A percentile compares a stretch with the other conserved stretches of the same genome.
Evolutionary conservation across 2,797 vertebrate genomes (phyloP).

Genomic region (Phataginus tetradactyla): DNA sequence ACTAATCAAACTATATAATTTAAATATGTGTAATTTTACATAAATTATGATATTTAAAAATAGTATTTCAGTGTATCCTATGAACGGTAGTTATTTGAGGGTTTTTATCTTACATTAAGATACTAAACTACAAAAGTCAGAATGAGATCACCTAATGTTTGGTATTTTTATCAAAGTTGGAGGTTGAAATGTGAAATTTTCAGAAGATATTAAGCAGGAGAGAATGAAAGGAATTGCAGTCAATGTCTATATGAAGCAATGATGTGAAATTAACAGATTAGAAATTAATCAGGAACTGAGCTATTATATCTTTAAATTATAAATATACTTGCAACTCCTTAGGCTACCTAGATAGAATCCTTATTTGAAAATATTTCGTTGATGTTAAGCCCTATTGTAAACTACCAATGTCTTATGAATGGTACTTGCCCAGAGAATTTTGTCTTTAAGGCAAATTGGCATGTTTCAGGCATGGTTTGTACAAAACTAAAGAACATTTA

Average conservation of each 20-base stretch:
- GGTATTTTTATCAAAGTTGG: background rate
- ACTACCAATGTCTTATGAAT: background rate
- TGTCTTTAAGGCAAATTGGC: background rate
- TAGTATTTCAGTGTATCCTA: background rate
- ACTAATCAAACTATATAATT: background rate
- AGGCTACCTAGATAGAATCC: background rate
- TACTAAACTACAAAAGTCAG: background rate
- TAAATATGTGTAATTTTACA: background rate
- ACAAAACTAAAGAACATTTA: background rate
- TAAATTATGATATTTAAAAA: background rate
- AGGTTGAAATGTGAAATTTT: background rate
- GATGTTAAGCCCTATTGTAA: background rate
- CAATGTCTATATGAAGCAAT: background rate
- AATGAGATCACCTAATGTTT: background rate
- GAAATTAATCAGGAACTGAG: background rate
- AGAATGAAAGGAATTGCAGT: background rate
- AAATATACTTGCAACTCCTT: background rate
- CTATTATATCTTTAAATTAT: background rate
- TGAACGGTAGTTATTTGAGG: background rate
- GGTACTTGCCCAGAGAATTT: background rate
- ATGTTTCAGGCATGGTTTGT: background rate
- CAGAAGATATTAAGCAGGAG: background rate
- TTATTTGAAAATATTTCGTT: background rate
- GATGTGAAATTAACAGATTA: background rate
- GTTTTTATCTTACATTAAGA: background rate